Evolutionary conservation across 2,113 vertebrate species (phyloP).

Genomic region (Steatornis caripensis): DNA sequence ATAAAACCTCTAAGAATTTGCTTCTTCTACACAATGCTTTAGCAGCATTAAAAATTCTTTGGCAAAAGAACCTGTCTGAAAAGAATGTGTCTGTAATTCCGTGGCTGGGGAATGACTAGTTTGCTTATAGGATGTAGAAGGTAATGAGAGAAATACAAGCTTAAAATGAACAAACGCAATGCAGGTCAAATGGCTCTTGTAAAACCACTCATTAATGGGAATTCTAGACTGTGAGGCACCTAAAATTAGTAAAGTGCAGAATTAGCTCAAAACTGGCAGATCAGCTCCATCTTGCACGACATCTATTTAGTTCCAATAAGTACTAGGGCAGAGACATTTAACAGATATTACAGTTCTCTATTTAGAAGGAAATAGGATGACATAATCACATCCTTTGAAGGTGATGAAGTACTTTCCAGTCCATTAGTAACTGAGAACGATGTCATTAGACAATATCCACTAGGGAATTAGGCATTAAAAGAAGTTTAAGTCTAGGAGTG

Average conservation of each 20-base stretch:
- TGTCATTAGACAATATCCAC: constrained; percentile 14
- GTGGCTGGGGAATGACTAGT: fast-evolving
- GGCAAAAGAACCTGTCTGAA: background rate
- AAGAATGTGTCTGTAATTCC: background rate
- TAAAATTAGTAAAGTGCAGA: constrained; percentile 3
- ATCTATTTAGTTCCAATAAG: background rate
- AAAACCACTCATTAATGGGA: background rate
- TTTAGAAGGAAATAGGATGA: constrained; percentile 21
- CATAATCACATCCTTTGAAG: constrained; percentile 35
- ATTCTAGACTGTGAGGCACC: constrained; percentile 44
- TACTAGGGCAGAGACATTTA: background rate
- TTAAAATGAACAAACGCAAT: background rate
- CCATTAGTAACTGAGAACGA: constrained; percentile 42
- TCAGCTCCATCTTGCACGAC: background rate
- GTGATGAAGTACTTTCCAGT: constrained; percentile 11
- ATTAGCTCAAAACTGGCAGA: constrained; percentile 27
- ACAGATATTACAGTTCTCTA: constrained; percentile 12
- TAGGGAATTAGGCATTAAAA: background rate
- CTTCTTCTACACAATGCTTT: background rate
- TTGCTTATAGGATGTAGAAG: background rate
- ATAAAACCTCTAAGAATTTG: background rate
- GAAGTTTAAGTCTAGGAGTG: background rate
- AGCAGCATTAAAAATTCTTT: background rate
- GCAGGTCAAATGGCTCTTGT: background rate
- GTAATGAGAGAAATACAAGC: background rate